These are phyloP conservation scores for Eublepharis macularius DNA, from an alignment of 2,113 vertebrate species.

Conservation along the genomic window DNA sequence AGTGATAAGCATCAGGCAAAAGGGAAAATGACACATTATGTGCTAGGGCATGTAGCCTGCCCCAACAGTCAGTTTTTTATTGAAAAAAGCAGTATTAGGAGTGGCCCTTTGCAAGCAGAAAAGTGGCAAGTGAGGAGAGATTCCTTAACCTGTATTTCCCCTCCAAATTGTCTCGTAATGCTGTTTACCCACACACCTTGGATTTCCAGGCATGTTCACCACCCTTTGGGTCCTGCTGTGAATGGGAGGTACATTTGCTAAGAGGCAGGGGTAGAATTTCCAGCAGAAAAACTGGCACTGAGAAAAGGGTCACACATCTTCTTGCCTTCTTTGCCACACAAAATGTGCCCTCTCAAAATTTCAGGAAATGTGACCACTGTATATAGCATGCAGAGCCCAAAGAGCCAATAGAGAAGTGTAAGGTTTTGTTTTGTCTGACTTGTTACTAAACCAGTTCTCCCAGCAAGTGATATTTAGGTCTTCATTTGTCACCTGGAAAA, in stretches of 20 bases:
- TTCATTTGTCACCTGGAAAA: neutral
- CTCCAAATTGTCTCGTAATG: neutral
- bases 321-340: neutral
- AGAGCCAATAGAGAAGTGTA: neutral
- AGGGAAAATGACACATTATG: neutral
- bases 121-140: neutral
- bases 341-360: neutral
- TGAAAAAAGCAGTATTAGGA: neutral
- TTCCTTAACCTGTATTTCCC: neutral
- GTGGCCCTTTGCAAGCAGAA: neutral
- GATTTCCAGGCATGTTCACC: neutral
- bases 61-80: neutral
- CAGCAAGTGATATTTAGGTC: neutral
- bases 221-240: neutral
- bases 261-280: neutral
- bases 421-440: neutral
- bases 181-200: neutral
- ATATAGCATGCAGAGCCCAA: neutral
- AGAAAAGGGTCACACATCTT: neutral
- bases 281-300: neutral
- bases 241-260: neutral
- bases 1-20: neutral
- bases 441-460: neutral
- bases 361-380: neutral
- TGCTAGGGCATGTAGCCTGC: neutral